A percentile compares a stretch with the other conserved stretches of the same genome.
phyloP scores from a whole-genome alignment of 2,888 invertebrate genomes.

The Aleiodes alternator region DNA sequence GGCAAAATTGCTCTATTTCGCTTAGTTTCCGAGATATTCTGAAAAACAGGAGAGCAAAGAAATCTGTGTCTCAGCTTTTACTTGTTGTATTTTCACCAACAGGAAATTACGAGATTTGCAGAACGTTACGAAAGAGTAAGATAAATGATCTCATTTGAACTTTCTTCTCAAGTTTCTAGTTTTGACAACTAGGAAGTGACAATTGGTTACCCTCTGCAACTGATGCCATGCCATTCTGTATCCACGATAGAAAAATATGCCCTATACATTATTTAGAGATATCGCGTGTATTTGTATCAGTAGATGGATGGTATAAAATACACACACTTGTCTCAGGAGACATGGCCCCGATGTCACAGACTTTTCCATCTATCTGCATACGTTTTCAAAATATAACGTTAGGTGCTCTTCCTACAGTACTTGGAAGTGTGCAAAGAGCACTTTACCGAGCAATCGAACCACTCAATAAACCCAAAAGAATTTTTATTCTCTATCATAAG shows the following conservation, averaged over 20 bases:
- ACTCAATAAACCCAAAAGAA: slow-evolving; percentile 20
- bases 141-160: neutral
- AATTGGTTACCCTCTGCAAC: slow-evolving; percentile 41
- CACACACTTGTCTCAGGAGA: slow-evolving; percentile 64
- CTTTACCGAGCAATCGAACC: slow-evolving; percentile 37
- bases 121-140: neutral
- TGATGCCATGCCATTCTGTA: slow-evolving; percentile 15
- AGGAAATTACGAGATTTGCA: too few relatives aligned
- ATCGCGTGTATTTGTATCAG: slow-evolving; percentile 58
- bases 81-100: too few relatives aligned
- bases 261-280: slow-evolving; percentile 68
- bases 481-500: slow-evolving; percentile 39
- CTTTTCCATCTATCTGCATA: slow-evolving; percentile 72
- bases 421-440: slow-evolving; percentile 31
- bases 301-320: slow-evolving; percentile 39
- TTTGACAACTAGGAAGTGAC: slow-evolving; percentile 41
- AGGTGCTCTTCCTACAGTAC: neutral
- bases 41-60: too few relatives aligned
- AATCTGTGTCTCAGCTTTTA: too few relatives aligned
- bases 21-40: too few relatives aligned
- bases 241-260: slow-evolving; percentile 67
- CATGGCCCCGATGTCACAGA: slow-evolving; percentile 64
- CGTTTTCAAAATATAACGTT: slow-evolving; percentile 60
- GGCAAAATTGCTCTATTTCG: too few relatives aligned
- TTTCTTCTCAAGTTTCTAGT: slow-evolving; percentile 20